These are phyloP conservation scores for Chlorops oryzae DNA, from an alignment of 1,140 invertebrate species.

Conservation along the genomic window DNA sequence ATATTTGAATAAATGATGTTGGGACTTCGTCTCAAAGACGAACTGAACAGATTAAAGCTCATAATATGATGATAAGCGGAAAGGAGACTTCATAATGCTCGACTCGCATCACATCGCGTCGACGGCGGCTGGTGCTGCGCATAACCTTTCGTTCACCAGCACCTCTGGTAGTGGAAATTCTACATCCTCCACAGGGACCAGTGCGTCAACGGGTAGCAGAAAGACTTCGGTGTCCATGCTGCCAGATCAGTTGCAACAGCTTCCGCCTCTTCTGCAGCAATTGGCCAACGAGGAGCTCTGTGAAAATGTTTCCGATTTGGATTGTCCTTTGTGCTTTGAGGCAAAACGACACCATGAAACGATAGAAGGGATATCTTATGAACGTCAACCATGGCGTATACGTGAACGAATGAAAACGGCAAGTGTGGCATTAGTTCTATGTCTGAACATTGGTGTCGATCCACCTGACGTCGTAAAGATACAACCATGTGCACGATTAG, in stretches of 20 bases:
- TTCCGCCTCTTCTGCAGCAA: conserved; percentile 12
- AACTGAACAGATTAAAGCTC: too few relatives aligned
- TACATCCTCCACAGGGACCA: background rate
- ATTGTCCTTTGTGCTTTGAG: conserved; percentile 33
- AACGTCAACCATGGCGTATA: conserved; percentile 34
- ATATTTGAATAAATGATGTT: too few relatives aligned
- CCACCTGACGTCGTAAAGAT: conserved; percentile 97
- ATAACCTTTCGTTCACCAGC: background rate
- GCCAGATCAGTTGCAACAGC: conserved; percentile 11
- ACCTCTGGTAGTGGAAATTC: background rate
- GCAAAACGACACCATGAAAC: conserved; percentile 37
- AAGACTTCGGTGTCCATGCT: conserved; percentile 15
- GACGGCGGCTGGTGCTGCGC: background rate
- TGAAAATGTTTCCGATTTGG: conserved; percentile 14
- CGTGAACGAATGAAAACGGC: conserved; percentile 86
- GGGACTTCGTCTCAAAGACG: too few relatives aligned
- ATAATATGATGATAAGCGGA: too few relatives aligned
- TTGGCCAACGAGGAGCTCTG: conserved; percentile 10
- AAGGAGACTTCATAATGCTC: too few relatives aligned
- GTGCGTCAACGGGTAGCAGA: conserved; percentile 4
- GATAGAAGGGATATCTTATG: conserved; percentile 25
- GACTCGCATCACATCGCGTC: too few relatives aligned
- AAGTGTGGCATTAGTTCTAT: conserved; percentile 96
- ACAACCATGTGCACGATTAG: conserved; percentile 87
- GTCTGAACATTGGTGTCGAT: conserved; percentile 97